Evolutionary conservation across 2,888 invertebrate species (phyloP), one percentile per base, ranked within the genome.

Genomic region (Tetranychus piercei): DNA sequence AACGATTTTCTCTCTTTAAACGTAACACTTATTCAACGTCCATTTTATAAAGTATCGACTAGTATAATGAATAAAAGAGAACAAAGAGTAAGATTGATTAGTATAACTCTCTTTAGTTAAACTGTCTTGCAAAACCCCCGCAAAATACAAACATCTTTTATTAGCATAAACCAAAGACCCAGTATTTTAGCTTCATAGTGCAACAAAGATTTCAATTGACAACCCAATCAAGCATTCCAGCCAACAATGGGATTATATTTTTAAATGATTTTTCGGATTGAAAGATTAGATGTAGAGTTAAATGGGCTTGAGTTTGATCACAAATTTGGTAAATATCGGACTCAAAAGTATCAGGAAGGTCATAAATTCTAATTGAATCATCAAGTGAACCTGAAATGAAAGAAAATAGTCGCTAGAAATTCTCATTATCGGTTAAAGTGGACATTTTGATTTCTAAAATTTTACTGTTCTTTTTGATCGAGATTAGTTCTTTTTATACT

Each of bases 201-300:
- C 45, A 11, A 74, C 74, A 55, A 55, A 11, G 72, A 72, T 55
- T 66, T 74, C 66, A 74, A 22, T 20, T 74, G 74, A 45, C 65
- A 72, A 64, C 55, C 74, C 74, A 74, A 20, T 72, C 72, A n/a
- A 74, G 45, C 55, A 72, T 72, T 43, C 34, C 20, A 3, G 72
- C 43, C 6, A 74, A 55, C 20, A 67, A 22, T 3, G 67, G 67
- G 7, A 74, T 55, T 45, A 71, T 71, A 45, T 55, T 55, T 69
- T 69, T 18, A 44, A 22, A 69, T n/a, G 71, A 71, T 74, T 74
- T 74, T 18, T 23, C 71, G 18, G 69, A 23, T 8, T 55, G 71
- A 74, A 69, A 71, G 1, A 70, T 71, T 1, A 44, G 18, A 67
- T 67, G 20, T 1, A 74, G 70, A 70, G 74, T 74, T 6, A 71